phyloP scores from a whole-genome alignment of 2,888 invertebrate species.

The Phengaris alcon region DNA sequence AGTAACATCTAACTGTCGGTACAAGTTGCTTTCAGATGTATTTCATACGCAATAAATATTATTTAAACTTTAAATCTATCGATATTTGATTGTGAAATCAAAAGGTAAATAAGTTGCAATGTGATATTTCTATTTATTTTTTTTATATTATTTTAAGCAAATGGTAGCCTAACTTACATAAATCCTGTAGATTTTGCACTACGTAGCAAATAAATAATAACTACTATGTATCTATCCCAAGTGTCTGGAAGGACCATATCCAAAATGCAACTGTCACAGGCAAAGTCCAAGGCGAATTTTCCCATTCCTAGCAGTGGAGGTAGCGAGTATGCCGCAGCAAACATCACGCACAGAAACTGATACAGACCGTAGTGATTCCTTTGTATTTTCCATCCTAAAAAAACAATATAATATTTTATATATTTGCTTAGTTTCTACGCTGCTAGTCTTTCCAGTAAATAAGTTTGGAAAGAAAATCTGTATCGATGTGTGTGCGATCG shows the following conservation, averaged over 20 bases:
- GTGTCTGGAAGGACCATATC: slow-evolving; percentile 58
- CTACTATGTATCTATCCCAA: slow-evolving; percentile 53
- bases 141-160: too few species aligned
- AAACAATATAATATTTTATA: slow-evolving; percentile 33
- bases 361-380: slow-evolving; percentile 57
- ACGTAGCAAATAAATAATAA: slow-evolving; percentile 56
- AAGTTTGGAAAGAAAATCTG: too few species aligned
- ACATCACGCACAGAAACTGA: slow-evolving; percentile 53
- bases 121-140: too few species aligned
- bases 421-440: neutral
- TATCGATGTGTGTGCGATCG: too few species aligned
- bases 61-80: too few species aligned
- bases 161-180: slow-evolving; percentile 52
- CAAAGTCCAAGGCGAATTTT: slow-evolving; percentile 60
- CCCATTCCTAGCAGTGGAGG: slow-evolving; percentile 64
- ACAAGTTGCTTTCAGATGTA: too few species aligned
- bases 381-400: slow-evolving; percentile 60
- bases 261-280: slow-evolving; percentile 62
- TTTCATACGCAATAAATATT: too few species aligned
- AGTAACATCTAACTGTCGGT: too few species aligned
- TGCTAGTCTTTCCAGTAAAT: neutral
- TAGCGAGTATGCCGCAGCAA: slow-evolving; percentile 56
- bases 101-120: too few species aligned
- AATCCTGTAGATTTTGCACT: slow-evolving; percentile 61
- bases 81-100: too few species aligned